phyloP scores from a whole-genome alignment of 1,140 invertebrate genomes.

The Drosophila tropicalis region DNA sequence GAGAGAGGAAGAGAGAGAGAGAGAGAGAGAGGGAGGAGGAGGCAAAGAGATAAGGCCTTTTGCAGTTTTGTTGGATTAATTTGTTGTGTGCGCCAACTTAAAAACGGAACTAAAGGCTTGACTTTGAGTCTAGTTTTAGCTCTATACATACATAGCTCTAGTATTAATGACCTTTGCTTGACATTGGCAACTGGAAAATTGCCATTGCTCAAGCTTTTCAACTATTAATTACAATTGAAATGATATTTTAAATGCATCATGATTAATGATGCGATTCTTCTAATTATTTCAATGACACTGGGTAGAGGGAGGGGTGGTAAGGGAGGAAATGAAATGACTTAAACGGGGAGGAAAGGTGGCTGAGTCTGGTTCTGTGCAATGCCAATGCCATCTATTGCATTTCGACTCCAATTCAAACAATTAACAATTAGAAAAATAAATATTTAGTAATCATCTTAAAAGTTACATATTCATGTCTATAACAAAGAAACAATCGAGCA shows the following conservation, averaged over 20 bases:
- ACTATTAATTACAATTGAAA: slow-evolving; percentile 60
- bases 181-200: slow-evolving; percentile 49
- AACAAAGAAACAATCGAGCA: too few species aligned
- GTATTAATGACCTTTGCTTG: slow-evolving; percentile 54
- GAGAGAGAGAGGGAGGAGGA: neutral
- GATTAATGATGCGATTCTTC: slow-evolving; percentile 61
- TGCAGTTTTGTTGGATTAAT: slow-evolving; percentile 29
- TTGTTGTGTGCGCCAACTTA: neutral
- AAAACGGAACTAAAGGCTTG: slow-evolving; percentile 45
- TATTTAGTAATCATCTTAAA: too few species aligned
- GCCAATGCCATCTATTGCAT: neutral
- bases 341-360: slow-evolving; percentile 11
- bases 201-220: slow-evolving; percentile 33
- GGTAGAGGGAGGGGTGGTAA: neutral
- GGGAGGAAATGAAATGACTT: neutral
- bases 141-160: neutral
- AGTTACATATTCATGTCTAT: too few species aligned
- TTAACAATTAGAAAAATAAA: slow-evolving; percentile 3
- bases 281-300: slow-evolving; percentile 26
- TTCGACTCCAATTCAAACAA: neutral
- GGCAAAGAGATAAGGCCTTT: neutral
- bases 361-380: neutral
- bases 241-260: slow-evolving; percentile 58
- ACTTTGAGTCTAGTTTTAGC: slow-evolving; percentile 26
- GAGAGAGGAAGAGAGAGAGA: neutral